Percentiles rank a stretch among this genome's conserved stretches.
Evolutionary conservation across 2,113 vertebrate species (phyloP).

Genomic region (Tringa solitaria): DNA sequence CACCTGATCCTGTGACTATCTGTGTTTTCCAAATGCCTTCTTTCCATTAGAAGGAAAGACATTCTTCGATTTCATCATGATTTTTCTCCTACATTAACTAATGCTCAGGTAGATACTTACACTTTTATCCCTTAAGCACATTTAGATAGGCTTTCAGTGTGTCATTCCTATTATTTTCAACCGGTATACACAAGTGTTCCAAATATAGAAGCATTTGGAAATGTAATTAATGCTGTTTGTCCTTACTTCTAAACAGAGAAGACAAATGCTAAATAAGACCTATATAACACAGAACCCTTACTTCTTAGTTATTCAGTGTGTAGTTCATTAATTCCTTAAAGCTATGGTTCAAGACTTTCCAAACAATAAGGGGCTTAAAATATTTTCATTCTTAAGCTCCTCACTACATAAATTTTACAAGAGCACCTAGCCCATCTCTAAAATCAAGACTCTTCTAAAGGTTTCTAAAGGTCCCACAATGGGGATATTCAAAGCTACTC

Average conservation of each 20-base stretch:
- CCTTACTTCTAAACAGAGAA: neutral
- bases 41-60: neutral
- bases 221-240: neutral
- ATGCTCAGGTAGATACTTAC: neutral
- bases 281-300: neutral
- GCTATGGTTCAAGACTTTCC: neutral
- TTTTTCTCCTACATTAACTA: neutral
- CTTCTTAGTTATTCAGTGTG: neutral
- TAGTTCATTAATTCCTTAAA: neutral
- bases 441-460: neutral
- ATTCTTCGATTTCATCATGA: neutral
- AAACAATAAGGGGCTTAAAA: neutral
- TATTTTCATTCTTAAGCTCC: neutral
- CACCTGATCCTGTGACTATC: neutral
- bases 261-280: neutral
- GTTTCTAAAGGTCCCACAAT: neutral
- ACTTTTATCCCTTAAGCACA: neutral
- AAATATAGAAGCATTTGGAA: slow-evolving; percentile 15
- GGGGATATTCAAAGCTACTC: neutral
- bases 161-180: neutral
- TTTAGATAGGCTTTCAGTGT: neutral
- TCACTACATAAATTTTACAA: neutral
- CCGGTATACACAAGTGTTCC: neutral
- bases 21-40: neutral
- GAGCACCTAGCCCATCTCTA: neutral